A percentile compares a stretch with the other conserved stretches of the same genome.
Evolutionary conservation across 2,113 vertebrate genomes (phyloP).

Genomic region (Tinamus guttatus): DNA sequence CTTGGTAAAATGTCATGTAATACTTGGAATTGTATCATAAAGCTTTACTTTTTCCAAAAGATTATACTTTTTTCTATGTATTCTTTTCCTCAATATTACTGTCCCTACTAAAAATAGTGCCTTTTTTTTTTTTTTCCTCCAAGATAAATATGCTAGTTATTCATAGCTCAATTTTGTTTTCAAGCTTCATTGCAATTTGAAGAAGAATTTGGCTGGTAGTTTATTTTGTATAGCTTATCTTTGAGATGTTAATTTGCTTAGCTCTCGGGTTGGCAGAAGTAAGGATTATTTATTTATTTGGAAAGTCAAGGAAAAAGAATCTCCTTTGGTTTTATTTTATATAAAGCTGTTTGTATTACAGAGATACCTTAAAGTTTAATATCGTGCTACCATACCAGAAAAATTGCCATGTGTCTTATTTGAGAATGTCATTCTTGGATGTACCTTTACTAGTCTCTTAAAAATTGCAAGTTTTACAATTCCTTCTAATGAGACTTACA

Average conservation of each 20-base stretch:
- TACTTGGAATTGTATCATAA: background rate
- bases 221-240: background rate
- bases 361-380: background rate
- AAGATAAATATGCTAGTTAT: background rate
- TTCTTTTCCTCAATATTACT: background rate
- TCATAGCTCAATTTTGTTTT: background rate
- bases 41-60: background rate
- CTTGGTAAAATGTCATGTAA: background rate
- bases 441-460: background rate
- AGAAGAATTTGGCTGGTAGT: background rate
- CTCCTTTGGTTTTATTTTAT: background rate
- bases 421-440: background rate
- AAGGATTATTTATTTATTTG: background rate
- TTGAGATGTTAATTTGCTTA: background rate
- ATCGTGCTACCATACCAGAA: background rate
- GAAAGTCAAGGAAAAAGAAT: too few species aligned
- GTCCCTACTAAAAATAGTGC: background rate
- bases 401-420: background rate
- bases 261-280: background rate
- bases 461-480: background rate
- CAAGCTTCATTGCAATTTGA: background rate
- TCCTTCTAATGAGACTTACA: background rate
- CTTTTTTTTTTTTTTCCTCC: background rate
- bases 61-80: background rate
- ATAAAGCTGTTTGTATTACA: background rate